Evolutionary conservation across 2,888 invertebrate genomes (phyloP), one percentile per base, ranked within the genome.

Genomic region (Hemicrepidius hirtus): DNA sequence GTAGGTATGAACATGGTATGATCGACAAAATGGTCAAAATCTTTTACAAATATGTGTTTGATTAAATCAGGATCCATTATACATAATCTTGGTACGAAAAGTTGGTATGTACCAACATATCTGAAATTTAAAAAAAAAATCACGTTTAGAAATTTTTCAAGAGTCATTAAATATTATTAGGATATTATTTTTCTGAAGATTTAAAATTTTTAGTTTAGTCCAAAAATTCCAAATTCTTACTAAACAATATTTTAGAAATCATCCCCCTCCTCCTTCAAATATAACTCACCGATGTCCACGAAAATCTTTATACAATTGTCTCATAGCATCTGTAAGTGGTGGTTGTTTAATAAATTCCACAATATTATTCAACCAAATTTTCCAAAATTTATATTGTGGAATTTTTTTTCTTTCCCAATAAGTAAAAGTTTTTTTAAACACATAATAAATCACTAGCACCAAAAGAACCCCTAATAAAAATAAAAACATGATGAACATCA

Each of bases 11-110:
- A 75, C 24, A 69, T 64, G 9, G 77, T 73, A 68, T 85, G 84
- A 71, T 86, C 85, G 3, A 82, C 79, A 74, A 86, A 86, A 68
- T 84, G 78, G 7, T 86, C 86, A 69, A 86, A 86, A 73, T 85
- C 84, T 77, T 84, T 85, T 1, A 86, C 81, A 0, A 82, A 82
- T 4, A 86, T 82, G 68, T 81, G 79, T 72, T 85, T 86, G 49
- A 85, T 83, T 18, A 86, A 69, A 32, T 86, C 84, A 5, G 75
- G 76, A 71, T 82, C 82, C 67, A 75, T 73, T 21, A 83, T 53
- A 7, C 81, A 57, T 35, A 83, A 73, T 13, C 71, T 75, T 7
- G 81, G 81, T 16, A 71, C 40, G n/a, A 72, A 76, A 6, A 77
- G 76, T 73, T 80, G 76, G 55, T 80, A 80, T 9, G 77, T 40